These are phyloP conservation scores for Punctoribates punctum DNA, from an alignment of 2,888 invertebrate genomes.

Conservation along the genomic window DNA sequence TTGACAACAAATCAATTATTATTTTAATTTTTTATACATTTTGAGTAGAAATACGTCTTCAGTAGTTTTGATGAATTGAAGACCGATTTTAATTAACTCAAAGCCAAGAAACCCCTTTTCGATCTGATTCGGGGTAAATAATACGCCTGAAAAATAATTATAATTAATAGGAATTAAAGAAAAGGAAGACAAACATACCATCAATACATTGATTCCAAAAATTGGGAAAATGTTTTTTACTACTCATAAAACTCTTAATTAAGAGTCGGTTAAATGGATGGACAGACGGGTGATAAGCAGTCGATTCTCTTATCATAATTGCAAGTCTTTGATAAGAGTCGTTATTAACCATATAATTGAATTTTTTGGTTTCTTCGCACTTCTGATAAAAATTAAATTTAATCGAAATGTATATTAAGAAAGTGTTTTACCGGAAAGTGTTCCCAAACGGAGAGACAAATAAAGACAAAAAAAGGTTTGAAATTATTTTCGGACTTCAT, in stretches of 20 bases:
- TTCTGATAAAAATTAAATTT: not conserved
- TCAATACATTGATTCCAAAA: slow-evolving; percentile 45
- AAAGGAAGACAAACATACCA: slow-evolving; percentile 34
- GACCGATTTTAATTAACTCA: slow-evolving; percentile 45
- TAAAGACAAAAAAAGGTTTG: slow-evolving; percentile 23
- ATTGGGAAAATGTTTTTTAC: slow-evolving; percentile 40
- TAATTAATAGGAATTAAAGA: slow-evolving; percentile 13
- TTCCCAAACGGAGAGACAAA: slow-evolving; percentile 3
- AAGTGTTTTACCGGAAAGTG: not conserved
- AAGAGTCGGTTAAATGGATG: slow-evolving; percentile 45
- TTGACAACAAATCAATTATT: not conserved
- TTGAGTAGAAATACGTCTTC: slow-evolving; percentile 41
- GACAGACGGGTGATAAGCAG: slow-evolving; percentile 43
- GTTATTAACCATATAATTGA: not conserved
- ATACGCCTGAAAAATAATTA: slow-evolving; percentile 40
- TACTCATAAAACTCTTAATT: slow-evolving; percentile 15
- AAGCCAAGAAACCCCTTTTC: slow-evolving; percentile 45
- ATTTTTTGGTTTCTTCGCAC: not conserved
- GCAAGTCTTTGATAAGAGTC: not conserved
- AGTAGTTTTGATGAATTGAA: slow-evolving; percentile 36
- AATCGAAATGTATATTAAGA: not conserved
- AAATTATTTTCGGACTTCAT: slow-evolving; percentile 10
- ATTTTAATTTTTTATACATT: not conserved
- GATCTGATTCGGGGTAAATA: slow-evolving; percentile 43
- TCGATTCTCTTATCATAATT: slow-evolving; percentile 43